These are phyloP conservation scores for Tipula lateralis DNA, from an alignment of 2,888 invertebrate genomes.

Conservation along the genomic window DNA sequence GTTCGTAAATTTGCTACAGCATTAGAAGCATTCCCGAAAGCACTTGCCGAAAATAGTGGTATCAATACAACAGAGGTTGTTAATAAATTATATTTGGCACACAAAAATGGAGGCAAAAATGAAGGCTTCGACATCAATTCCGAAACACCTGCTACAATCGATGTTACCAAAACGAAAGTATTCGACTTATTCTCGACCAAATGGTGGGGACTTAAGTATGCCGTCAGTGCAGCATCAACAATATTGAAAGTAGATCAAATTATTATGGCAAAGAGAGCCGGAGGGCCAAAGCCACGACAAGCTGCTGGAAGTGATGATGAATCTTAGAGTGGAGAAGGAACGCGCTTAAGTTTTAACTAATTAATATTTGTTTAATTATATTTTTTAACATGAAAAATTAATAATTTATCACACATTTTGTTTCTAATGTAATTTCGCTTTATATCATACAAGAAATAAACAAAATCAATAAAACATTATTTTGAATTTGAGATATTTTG, in stretches of 20 bases:
- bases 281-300: slow-evolving; percentile 83
- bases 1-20: slow-evolving; percentile 89
- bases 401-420: background rate
- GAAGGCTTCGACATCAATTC: slow-evolving; percentile 85
- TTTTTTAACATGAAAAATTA: slow-evolving; percentile 6
- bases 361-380: background rate
- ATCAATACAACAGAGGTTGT: slow-evolving; percentile 80
- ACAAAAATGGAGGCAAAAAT: slow-evolving; percentile 76
- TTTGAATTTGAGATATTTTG: background rate
- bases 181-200: slow-evolving; percentile 81
- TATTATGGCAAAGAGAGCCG: slow-evolving; percentile 96
- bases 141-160: slow-evolving; percentile 63
- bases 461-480: background rate
- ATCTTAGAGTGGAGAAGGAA: slow-evolving; percentile 48
- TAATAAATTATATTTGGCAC: slow-evolving; percentile 87
- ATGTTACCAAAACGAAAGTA: slow-evolving; percentile 72
- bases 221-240: slow-evolving; percentile 86
- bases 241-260: slow-evolving; percentile 94
- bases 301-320: slow-evolving; percentile 69
- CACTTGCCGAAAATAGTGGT: slow-evolving; percentile 92
- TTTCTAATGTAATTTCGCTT: slow-evolving; percentile 9
- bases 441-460: background rate
- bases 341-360: background rate
- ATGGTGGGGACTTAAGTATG: slow-evolving; percentile 92
- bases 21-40: slow-evolving; percentile 84